Evolutionary conservation across 2,113 vertebrate genomes (phyloP).

Genomic region (Callocephalon fimbriatum): DNA sequence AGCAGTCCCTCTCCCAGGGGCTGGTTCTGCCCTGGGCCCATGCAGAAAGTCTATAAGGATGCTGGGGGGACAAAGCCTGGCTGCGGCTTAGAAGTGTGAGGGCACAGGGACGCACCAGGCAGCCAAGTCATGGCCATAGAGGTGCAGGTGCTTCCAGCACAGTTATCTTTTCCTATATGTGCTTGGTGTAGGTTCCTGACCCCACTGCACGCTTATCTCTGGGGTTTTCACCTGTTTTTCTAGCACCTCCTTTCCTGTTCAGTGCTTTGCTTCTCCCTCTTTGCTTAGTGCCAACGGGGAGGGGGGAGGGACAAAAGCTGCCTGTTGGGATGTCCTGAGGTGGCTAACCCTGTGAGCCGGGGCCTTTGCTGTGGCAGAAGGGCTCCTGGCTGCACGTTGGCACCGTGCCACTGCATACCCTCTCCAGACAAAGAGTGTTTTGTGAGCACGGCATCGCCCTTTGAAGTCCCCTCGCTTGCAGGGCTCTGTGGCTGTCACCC

Average conservation of each 20-base stretch:
- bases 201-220: neutral
- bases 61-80: neutral
- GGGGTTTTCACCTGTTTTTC: slow-evolving; percentile 20
- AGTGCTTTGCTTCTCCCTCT: neutral
- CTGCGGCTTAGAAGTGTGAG: neutral
- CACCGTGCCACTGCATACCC: neutral
- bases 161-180: neutral
- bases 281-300: accelerated
- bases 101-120: neutral
- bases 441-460: neutral
- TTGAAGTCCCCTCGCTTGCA: neutral
- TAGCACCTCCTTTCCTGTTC: slow-evolving; percentile 14
- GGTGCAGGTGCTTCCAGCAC: neutral
- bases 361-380: neutral
- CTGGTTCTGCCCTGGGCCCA: neutral
- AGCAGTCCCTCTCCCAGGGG: neutral
- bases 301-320: neutral
- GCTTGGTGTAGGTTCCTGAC: neutral
- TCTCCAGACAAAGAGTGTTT: neutral
- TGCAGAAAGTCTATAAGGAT: neutral
- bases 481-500: neutral
- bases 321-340: neutral
- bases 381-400: neutral
- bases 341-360: accelerated
- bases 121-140: accelerated